Conservation (phyloP, 2,797 vertebrate species). For the Petrocephalus schoutedeni region DNA sequence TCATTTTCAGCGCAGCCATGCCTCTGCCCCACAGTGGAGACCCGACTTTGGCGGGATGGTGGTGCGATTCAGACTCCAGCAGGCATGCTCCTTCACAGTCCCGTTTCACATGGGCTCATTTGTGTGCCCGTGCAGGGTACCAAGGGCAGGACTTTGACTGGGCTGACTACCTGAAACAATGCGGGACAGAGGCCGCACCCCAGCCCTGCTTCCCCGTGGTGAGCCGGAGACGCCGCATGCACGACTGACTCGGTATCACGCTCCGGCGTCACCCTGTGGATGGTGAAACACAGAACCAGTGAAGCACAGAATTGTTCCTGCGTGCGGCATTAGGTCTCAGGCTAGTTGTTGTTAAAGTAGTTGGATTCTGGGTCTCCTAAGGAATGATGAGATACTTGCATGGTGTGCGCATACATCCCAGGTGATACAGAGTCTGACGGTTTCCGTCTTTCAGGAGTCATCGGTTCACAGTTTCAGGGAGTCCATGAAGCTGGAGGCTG, state of each 20-base stretch:
- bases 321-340: neutral
- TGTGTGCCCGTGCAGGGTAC: constrained; percentile 65
- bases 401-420: neutral
- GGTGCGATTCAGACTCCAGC: no score
- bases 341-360: neutral
- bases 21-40: neutral
- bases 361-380: neutral
- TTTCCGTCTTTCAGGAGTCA: constrained; percentile 48
- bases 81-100: no score
- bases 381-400: neutral
- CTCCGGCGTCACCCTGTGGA: neutral
- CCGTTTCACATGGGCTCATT: neutral
- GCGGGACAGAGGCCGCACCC: constrained; percentile 83
- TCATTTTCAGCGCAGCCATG: neutral
- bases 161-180: constrained; percentile 94
- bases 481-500: constrained; percentile 93
- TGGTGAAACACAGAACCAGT: neutral
- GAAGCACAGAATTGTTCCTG: neutral
- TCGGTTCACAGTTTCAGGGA: constrained; percentile 85
- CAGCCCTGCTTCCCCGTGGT: constrained; percentile 86
- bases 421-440: neutral
- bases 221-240: constrained; percentile 44
- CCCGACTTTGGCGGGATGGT: no score
- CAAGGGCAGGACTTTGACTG: constrained; percentile 93
- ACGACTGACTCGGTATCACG: neutral